Conservation (phyloP, 2,797 vertebrate species). For the Semaprochilodus insignis region DNA sequence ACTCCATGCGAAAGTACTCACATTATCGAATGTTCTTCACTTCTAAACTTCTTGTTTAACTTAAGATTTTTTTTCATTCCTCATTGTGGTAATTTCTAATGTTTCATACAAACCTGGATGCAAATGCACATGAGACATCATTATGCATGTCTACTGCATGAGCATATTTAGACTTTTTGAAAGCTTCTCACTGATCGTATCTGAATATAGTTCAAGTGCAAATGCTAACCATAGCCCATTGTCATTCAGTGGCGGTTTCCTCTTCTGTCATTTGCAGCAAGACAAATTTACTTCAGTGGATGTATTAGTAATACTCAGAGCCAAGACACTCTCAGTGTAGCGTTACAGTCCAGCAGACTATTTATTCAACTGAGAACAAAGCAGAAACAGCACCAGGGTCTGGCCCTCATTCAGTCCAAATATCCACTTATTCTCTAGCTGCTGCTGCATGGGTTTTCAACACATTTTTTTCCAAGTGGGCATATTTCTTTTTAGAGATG, state of each 20-base stretch:
- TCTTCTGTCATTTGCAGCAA: background rate
- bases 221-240: background rate
- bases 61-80: too few relatives aligned
- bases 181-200: background rate
- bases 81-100: too few relatives aligned
- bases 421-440: constrained; percentile 53
- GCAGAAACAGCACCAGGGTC: constrained; percentile 67
- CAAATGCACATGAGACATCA: too few relatives aligned
- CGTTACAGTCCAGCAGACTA: constrained; percentile 26
- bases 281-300: background rate
- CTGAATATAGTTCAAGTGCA: background rate
- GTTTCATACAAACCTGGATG: too few relatives aligned
- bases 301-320: constrained; percentile 1
- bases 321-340: constrained; percentile 29
- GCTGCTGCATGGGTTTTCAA: too few relatives aligned
- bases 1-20: too few relatives aligned
- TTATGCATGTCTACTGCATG: background rate
- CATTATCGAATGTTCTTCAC: too few relatives aligned
- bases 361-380: constrained; percentile 67
- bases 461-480: too few relatives aligned
- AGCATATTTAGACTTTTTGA: background rate
- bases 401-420: constrained; percentile 61
- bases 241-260: background rate
- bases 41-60: too few relatives aligned
- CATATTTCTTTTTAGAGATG: too few relatives aligned